Percentiles rank a stretch among this genome's conserved stretches.
phyloP scores from a whole-genome alignment of 2,797 vertebrate species.

The Pagetopsis macropterus region DNA sequence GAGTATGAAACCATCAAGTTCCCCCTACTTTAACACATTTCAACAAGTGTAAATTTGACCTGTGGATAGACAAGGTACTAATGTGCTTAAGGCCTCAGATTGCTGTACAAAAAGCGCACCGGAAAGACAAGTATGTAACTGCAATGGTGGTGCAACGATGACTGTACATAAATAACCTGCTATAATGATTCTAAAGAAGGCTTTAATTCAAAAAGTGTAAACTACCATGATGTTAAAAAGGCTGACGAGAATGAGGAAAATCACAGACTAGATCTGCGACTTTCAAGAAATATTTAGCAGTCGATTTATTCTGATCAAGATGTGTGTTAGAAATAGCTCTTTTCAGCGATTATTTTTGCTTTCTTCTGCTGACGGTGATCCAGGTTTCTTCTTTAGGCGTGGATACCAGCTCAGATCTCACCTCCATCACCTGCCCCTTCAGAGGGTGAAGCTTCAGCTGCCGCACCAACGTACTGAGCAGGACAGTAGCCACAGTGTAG shows the following conservation, averaged over 20 bases:
- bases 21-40: background rate
- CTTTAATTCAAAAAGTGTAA: constrained; percentile 11
- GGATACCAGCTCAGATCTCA: constrained; percentile 92
- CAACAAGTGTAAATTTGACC: constrained; percentile 23
- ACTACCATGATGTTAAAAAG: background rate
- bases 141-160: background rate
- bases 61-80: constrained; percentile 1
- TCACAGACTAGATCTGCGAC: background rate
- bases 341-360: constrained; percentile 53
- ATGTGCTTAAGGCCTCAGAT: constrained; percentile 38
- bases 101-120: background rate
- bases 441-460: constrained; percentile 86
- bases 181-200: background rate
- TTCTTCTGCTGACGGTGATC: constrained; percentile 91
- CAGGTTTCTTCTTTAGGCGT: constrained; percentile 95
- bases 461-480: constrained; percentile 89
- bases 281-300: constrained; percentile 29
- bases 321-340: background rate
- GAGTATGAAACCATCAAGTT: constrained; percentile 5
- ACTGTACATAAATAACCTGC: background rate
- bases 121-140: background rate
- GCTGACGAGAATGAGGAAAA: background rate
- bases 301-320: background rate
- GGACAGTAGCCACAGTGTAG: constrained; percentile 89
- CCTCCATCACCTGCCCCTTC: constrained; percentile 89